Evolutionary conservation across 1,140 invertebrate genomes (phyloP).

Genomic region (Neuroterus valhalla): DNA sequence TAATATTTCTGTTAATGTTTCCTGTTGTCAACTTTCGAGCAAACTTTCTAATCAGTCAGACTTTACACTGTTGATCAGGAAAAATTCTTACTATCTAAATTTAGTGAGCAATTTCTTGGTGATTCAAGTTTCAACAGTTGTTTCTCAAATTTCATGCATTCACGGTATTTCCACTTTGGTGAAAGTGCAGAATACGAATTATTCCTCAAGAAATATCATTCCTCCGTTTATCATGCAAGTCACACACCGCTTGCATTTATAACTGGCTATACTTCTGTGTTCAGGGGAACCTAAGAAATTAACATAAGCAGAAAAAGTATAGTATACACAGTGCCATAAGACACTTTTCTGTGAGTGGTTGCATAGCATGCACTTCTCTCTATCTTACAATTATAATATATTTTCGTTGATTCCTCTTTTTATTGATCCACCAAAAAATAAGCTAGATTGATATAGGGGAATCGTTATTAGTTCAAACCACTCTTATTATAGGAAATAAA

Average conservation of each 20-base stretch:
- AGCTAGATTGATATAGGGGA: neutral
- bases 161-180: neutral
- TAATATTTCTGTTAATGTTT: too few species aligned
- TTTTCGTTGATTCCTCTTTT: neutral
- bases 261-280: neutral
- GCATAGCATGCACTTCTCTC: neutral
- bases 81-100: too few species aligned
- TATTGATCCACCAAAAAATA: neutral
- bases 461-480: neutral
- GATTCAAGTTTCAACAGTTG: too few species aligned
- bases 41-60: too few species aligned
- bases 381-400: neutral
- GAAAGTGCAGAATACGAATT: neutral
- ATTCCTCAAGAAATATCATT: neutral
- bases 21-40: too few species aligned
- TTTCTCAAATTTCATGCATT: too few species aligned
- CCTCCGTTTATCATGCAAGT: conserved; percentile 8
- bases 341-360: neutral
- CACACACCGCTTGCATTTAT: neutral
- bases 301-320: conserved; percentile 12
- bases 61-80: too few species aligned
- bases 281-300: neutral
- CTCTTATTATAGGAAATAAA: neutral
- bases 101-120: too few species aligned
- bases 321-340: neutral